Conservation (phyloP, 2,113 vertebrate species). For the Sturnus vulgaris region DNA sequence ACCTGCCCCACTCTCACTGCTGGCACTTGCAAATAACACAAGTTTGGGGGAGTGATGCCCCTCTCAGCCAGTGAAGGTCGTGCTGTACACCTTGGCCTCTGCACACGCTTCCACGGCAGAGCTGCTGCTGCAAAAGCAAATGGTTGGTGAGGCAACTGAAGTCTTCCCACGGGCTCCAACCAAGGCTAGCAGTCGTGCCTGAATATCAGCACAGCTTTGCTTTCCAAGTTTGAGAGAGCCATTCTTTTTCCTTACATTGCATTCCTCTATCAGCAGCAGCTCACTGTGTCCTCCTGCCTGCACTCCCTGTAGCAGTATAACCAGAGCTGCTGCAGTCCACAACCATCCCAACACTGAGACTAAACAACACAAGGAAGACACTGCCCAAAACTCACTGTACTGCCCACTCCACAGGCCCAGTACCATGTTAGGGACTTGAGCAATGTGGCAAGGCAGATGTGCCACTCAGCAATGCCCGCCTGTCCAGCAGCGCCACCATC, state of each 20-base stretch:
- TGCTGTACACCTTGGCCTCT: fast-evolving
- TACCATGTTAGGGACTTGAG: fast-evolving
- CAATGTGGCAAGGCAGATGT: neutral
- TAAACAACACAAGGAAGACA: neutral
- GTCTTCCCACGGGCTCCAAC: fast-evolving
- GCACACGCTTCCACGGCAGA: fast-evolving
- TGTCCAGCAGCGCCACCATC: fast-evolving
- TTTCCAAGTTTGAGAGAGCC: neutral
- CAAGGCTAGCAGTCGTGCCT: neutral
- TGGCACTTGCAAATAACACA: neutral
- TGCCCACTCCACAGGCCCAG: neutral
- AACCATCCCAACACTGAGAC: neutral
- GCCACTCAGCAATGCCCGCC: fast-evolving
- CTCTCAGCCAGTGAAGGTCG: neutral
- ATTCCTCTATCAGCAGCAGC: neutral
- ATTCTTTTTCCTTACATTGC: neutral
- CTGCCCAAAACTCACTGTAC: fast-evolving
- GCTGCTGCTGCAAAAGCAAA: neutral
- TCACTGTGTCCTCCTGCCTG: neutral
- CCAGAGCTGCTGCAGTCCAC: neutral
- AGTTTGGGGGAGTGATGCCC: neutral
- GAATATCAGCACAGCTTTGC: neutral
- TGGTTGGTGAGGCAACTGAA: neutral
- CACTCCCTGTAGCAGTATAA: fast-evolving
- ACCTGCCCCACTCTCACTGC: neutral